A percentile compares a stretch with the other conserved stretches of the same genome.
Conservation (phyloP, 2,888 invertebrate species). For the Euplexia lucipara region DNA sequence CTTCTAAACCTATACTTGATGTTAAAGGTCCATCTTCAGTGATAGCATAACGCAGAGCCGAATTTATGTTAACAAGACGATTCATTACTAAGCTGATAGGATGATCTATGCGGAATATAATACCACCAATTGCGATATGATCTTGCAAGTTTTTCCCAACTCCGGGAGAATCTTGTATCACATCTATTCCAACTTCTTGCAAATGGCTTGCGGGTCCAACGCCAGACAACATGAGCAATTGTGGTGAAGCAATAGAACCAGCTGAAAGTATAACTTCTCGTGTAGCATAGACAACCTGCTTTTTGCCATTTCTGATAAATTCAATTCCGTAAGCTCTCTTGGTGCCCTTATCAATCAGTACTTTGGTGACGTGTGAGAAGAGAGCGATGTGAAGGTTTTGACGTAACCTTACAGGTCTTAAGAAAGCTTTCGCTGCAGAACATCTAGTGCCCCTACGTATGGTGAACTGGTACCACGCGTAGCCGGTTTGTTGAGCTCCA, state of each 20-base stretch:
- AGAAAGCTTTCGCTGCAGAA: slow-evolving; percentile 96
- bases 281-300: slow-evolving; percentile 92
- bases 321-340: slow-evolving; percentile 95
- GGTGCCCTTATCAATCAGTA: slow-evolving; percentile 93
- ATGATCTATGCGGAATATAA: slow-evolving; percentile 95
- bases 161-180: slow-evolving; percentile 95
- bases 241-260: slow-evolving; percentile 97
- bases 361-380: slow-evolving; percentile 95
- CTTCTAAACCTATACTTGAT: slow-evolving; percentile 96
- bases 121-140: slow-evolving; percentile 96
- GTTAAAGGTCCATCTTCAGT: slow-evolving; percentile 97
- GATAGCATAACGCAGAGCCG: slow-evolving; percentile 95
- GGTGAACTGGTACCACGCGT: slow-evolving; percentile 96
- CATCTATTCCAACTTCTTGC: slow-evolving; percentile 93
- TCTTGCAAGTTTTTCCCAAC: slow-evolving; percentile 97
- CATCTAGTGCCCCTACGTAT: slow-evolving; percentile 96
- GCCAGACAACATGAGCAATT: slow-evolving; percentile 97
- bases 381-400: slow-evolving; percentile 96
- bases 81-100: slow-evolving; percentile 95
- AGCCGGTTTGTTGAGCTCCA: slow-evolving; percentile 96
- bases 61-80: slow-evolving; percentile 95
- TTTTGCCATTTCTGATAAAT: slow-evolving; percentile 93
- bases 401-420: slow-evolving; percentile 94
- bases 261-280: slow-evolving; percentile 96
- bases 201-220: slow-evolving; percentile 95